Base-by-base conservation (phyloP, 2,888 invertebrate species). In the Stenolophus ochropezus region DNA sequence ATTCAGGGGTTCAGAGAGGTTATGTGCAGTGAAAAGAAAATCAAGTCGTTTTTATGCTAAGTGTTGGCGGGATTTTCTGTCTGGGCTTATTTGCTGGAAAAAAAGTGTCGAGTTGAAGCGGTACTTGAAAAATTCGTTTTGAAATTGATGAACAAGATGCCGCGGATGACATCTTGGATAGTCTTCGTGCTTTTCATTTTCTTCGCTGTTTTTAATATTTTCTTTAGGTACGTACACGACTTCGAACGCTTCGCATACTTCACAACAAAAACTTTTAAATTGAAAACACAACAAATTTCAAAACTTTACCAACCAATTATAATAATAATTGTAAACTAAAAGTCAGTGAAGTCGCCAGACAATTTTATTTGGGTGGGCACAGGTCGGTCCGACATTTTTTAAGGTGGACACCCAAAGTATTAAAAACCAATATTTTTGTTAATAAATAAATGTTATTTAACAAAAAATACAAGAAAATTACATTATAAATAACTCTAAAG, bases 31-130 rank as follows among this genome's bases (percentile, higher is more conserved):
- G 73, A 73, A 73, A 73, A 49, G 73, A 73, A 69, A 73, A 73
- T 49, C 71, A 71, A 49, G 73, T 73, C 49, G 47, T 73, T 73
- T 73, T 73, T 73, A 73, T 73, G 73, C 73, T 47, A 73, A 73
- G 73, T 71, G 71, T 71, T 71, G 71, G 33, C 33, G 27, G 65
- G 65, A 33, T 69, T 69, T 65, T 69, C 27, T 33, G 33, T 69
- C 65, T 69, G 65, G 33, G 33, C 33, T 27, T 69, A 69, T 69
- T 69, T 61, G 20, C 11, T 20, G 65, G 4, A 69, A 21, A 33
- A 20, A 69, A 69, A 69, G 65, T 25, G 61, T 61, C 61, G 61
- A n/a, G 11, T 33, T 27, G 65, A 69, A 69, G 65, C 65, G 65
- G 27, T 6, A 69, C 65, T 69, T 69, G 65, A 69, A 69, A 69